These are phyloP conservation scores for Enhydra lutris DNA, from an alignment of 2,113 vertebrate species.

Conservation along the genomic window DNA sequence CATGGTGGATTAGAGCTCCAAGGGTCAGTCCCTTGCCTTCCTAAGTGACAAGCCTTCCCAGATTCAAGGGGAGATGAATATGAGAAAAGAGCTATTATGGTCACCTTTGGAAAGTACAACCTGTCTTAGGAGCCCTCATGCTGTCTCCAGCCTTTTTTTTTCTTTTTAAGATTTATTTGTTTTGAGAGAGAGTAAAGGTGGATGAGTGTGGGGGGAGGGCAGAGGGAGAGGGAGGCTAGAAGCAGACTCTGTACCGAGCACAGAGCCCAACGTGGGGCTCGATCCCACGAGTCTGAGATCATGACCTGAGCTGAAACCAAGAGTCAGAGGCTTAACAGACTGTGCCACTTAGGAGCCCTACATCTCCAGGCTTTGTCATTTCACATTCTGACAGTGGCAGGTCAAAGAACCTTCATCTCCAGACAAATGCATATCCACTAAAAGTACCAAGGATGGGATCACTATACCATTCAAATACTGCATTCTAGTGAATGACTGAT, in stretches of 20 bases:
- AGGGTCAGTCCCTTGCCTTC: neutral
- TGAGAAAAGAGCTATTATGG: neutral
- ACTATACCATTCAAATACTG: neutral
- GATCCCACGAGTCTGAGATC: neutral
- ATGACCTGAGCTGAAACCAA: neutral
- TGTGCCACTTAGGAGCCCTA: no score
- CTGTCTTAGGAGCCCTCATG: neutral
- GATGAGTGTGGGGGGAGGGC: neutral
- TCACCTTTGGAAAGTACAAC: neutral
- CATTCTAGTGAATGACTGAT: neutral
- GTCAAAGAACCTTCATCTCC: neutral
- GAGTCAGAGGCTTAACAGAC: neutral
- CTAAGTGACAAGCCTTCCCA: neutral
- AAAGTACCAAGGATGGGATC: neutral
- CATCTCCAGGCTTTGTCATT: neutral
- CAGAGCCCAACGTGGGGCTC: neutral
- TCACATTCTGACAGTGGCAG: neutral
- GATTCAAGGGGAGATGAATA: neutral
- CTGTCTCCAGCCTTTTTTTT: neutral
- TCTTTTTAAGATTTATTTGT: neutral
- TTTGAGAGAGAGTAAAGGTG: neutral
- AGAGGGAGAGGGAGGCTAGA: neutral
- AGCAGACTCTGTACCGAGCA: neutral
- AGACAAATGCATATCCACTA: neutral
- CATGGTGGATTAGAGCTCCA: neutral